Percentiles rank a stretch among this genome's conserved stretches.
Conservation (phyloP, 30 jellyfish, hydroid and myxozoan species). For the Aurelia aurita region DNA sequence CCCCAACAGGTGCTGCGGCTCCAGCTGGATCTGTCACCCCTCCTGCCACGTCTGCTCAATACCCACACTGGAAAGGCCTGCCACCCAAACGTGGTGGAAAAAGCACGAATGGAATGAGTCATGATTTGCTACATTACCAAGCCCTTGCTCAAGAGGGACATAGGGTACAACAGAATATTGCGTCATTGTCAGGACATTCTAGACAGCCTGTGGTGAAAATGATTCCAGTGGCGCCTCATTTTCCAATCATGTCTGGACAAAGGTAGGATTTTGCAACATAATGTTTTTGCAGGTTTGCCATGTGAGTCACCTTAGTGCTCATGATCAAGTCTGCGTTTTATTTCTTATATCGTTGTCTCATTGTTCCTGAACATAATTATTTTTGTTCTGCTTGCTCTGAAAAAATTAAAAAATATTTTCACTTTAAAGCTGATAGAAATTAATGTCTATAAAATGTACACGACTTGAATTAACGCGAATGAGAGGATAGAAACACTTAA, state of each 20-base stretch:
- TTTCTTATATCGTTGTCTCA: too few species aligned
- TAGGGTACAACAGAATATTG: conserved; percentile 64
- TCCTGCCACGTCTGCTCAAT: conserved; percentile 43
- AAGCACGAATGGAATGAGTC: conserved; percentile 42
- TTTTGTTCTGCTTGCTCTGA: too few species aligned
- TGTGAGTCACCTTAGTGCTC: too few species aligned
- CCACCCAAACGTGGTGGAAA: conserved; percentile 47
- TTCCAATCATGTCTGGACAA: conserved; percentile 62
- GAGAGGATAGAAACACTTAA: too few species aligned
- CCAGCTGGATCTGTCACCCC: conserved; percentile 45
- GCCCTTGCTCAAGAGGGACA: conserved; percentile 72
- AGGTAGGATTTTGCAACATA: conserved; percentile 31
- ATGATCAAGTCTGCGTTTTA: too few species aligned
- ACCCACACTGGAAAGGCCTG: conserved; percentile 70
- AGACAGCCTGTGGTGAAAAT: conserved; percentile 54
- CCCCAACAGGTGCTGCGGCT: conserved; percentile 17
- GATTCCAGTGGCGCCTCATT: conserved; percentile 74
- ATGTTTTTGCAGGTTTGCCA: too few species aligned
- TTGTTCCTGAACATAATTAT: too few species aligned
- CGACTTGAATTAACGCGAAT: too few species aligned
- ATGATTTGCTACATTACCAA: conserved; percentile 56
- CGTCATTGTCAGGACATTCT: conserved; percentile 29
- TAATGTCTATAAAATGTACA: too few species aligned
- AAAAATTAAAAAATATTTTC: too few species aligned
- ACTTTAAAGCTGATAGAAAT: too few species aligned